These are phyloP conservation scores for Palythoa heliodiscus DNA, from an alignment of 92 coral and sea anemone genomes.

Conservation along the genomic window DNA sequence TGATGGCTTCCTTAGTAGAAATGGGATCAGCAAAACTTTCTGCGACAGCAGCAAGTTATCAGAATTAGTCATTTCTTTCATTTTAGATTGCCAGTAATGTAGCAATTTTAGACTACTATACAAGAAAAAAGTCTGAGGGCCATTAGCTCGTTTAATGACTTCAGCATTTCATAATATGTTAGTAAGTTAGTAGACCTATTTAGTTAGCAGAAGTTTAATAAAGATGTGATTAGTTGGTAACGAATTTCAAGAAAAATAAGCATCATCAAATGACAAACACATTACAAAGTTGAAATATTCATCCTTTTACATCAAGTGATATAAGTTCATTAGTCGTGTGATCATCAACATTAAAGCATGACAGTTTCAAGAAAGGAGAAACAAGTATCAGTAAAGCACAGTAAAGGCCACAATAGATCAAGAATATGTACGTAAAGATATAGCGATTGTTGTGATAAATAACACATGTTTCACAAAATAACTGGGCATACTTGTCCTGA, in stretches of 20 bases:
- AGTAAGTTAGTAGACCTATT: not conserved
- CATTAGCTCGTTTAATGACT: too few species aligned
- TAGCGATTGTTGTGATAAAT: not conserved
- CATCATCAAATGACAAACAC: not conserved
- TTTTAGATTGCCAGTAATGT: too few species aligned
- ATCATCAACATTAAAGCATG: not conserved
- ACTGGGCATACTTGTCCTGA: conserved; percentile 17
- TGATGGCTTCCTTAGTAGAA: too few species aligned
- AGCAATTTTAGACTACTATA: too few species aligned
- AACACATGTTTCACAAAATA: not conserved
- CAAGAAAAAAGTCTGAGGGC: too few species aligned
- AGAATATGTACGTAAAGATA: not conserved
- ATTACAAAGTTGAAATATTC: not conserved
- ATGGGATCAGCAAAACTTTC: too few species aligned
- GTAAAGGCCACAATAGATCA: not conserved
- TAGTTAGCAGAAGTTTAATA: not conserved
- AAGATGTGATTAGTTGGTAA: not conserved
- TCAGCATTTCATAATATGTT: not conserved
- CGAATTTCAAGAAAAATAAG: not conserved
- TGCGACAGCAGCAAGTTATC: too few species aligned
- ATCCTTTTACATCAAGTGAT: not conserved
- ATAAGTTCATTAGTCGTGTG: not conserved
- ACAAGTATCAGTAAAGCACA: not conserved
- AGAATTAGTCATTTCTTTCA: too few species aligned
- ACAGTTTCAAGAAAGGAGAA: not conserved